Percentiles rank a stretch among this genome's conserved stretches.
Conservation (phyloP, 2,797 vertebrate genomes). For the Microcaecilia unicolor region DNA sequence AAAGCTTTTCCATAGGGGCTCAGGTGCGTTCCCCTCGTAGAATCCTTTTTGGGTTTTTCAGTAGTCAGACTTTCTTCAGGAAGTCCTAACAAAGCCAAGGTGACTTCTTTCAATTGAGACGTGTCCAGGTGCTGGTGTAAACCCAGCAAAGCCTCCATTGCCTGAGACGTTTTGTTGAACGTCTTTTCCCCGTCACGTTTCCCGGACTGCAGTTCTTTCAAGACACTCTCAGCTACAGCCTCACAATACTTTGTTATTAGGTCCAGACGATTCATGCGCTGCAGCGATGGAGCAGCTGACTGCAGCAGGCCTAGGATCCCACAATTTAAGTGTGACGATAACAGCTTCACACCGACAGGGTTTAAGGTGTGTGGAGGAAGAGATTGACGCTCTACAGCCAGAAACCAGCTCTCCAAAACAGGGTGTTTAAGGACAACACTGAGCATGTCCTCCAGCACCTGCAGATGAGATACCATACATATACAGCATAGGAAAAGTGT, state of each 20-base stretch:
- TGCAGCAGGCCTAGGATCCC: slow-evolving; percentile 61
- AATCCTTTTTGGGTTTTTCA: neutral
- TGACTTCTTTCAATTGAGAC: slow-evolving; percentile 53
- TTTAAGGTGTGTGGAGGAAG: slow-evolving; percentile 69
- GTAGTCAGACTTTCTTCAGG: slow-evolving; percentile 54
- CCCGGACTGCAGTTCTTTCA: slow-evolving; percentile 52
- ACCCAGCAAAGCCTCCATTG: slow-evolving; percentile 61
- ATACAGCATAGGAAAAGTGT: too few species aligned
- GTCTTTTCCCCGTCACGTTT: neutral
- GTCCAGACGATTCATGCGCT: slow-evolving; percentile 28
- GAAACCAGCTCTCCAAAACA: slow-evolving; percentile 79
- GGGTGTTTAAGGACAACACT: slow-evolving; percentile 72
- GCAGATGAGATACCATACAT: too few species aligned
- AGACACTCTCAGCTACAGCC: slow-evolving; percentile 50
- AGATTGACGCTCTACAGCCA: slow-evolving; percentile 66
- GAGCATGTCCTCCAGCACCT: slow-evolving; percentile 55
- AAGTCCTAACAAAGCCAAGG: slow-evolving; percentile 64
- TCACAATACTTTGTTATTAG: slow-evolving; percentile 56
- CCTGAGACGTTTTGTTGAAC: slow-evolving; percentile 29
- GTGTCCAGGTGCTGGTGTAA: slow-evolving; percentile 63
- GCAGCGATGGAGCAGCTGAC: slow-evolving; percentile 39
- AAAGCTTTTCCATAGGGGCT: slow-evolving; percentile 64
- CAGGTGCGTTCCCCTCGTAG: slow-evolving; percentile 31
- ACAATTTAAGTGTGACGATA: slow-evolving; percentile 59
- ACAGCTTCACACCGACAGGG: slow-evolving; percentile 59